Percentiles rank a stretch among this genome's conserved stretches.
phyloP scores from a whole-genome alignment of 2,888 invertebrate genomes.

The Erynnis tages region DNA sequence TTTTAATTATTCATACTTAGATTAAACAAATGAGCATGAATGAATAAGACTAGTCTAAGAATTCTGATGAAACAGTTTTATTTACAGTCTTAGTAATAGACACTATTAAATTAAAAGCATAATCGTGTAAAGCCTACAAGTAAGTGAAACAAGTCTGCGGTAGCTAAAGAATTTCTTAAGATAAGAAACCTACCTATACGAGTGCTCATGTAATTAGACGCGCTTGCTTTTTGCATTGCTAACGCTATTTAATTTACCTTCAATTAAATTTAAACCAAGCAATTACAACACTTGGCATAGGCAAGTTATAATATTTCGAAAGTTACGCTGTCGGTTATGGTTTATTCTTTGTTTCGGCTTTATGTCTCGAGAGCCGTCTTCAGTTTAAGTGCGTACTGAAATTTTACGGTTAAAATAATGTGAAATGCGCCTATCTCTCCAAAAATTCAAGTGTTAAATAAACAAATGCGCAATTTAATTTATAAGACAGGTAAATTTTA shows the following conservation, averaged over 20 bases:
- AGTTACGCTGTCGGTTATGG: background rate
- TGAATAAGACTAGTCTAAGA: too few species aligned
- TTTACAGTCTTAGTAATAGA: background rate
- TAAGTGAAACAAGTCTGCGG: constrained; percentile 16
- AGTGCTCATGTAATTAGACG: constrained; percentile 17
- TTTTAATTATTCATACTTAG: too few species aligned
- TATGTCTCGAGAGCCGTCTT: too few species aligned
- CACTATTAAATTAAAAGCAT: background rate
- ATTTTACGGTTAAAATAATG: too few species aligned
- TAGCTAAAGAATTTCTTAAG: constrained; percentile 13
- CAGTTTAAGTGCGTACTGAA: too few species aligned
- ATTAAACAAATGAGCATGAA: too few species aligned
- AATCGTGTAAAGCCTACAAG: background rate
- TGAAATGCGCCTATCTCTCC: too few species aligned
- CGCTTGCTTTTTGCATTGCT: constrained; percentile 26
- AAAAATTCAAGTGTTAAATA: too few species aligned
- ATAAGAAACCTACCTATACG: too few species aligned
- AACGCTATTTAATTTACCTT: constrained; percentile 12
- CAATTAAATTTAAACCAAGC: constrained; percentile 17
- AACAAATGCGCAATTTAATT: too few species aligned
- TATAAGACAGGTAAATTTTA: too few species aligned
- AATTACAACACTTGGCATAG: constrained; percentile 10
- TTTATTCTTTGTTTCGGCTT: too few species aligned
- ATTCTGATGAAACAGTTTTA: background rate
- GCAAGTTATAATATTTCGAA: constrained; percentile 21